Conservation (phyloP, 2,888 invertebrate species). For the Brassicogethes aeneus region DNA sequence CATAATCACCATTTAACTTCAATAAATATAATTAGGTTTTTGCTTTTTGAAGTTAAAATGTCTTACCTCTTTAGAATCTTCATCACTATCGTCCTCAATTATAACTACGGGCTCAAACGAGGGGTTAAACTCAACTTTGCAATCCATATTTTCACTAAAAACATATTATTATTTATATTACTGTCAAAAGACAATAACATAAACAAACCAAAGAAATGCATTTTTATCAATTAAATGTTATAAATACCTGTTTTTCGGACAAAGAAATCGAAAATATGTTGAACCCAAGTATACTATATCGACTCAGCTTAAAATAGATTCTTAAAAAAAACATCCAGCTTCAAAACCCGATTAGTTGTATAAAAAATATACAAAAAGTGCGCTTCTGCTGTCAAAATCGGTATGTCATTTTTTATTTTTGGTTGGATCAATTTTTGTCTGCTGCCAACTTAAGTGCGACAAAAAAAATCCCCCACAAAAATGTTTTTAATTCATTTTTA, state of each 20-base stretch:
- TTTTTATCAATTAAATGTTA: background rate
- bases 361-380: constrained; percentile 37
- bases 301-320: constrained; percentile 22
- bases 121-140: constrained; percentile 20
- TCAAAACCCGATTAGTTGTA: constrained; percentile 26
- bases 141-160: constrained; percentile 15
- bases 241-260: background rate
- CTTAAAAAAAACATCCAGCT: constrained; percentile 27
- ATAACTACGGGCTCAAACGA: constrained; percentile 33
- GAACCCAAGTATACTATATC: background rate
- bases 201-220: constrained; percentile 27
- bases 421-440: constrained; percentile 23
- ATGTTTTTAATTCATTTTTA: too few relatives aligned
- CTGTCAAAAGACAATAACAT: constrained; percentile 31
- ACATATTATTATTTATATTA: constrained; percentile 21
- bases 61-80: constrained; percentile 8
- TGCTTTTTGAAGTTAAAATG: too few relatives aligned
- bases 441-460: too few relatives aligned
- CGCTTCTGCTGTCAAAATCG: constrained; percentile 32
- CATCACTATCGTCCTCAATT: constrained; percentile 29
- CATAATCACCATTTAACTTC: constrained; percentile 6
- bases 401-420: constrained; percentile 17
- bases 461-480: too few relatives aligned
- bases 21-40: too few relatives aligned
- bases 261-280: background rate